phyloP scores from a whole-genome alignment of 2,888 invertebrate species.

The Agonopterix alstromeriana region DNA sequence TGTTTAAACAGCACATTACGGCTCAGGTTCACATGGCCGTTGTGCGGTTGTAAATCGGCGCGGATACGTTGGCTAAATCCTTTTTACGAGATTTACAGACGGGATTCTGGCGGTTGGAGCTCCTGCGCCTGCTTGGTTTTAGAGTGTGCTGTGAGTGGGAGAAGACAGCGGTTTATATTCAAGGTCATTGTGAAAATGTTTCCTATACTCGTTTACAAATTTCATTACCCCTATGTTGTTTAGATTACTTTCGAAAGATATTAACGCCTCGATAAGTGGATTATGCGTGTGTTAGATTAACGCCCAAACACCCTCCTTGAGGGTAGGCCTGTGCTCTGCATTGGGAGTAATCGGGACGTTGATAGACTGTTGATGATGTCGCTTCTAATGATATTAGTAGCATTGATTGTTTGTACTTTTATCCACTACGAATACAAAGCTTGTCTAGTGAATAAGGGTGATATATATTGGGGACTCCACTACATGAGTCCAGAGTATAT shows the following conservation, averaged over 20 bases:
- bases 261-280: background rate
- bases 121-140: slow-evolving; percentile 43
- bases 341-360: background rate
- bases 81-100: slow-evolving; percentile 69
- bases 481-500: too few species aligned
- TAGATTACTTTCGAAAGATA: background rate
- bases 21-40: slow-evolving; percentile 13
- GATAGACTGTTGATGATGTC: background rate
- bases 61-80: slow-evolving; percentile 63
- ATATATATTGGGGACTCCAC: too few species aligned
- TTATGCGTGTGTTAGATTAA: too few species aligned
- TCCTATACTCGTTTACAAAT: background rate
- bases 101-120: slow-evolving; percentile 47
- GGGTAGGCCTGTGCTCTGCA: too few species aligned
- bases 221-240: background rate
- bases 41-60: slow-evolving; percentile 61
- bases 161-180: background rate
- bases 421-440: too few species aligned
- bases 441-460: too few species aligned
- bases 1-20: too few species aligned
- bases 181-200: background rate
- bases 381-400: too few species aligned
- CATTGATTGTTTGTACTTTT: too few species aligned
- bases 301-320: background rate
- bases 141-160: slow-evolving; percentile 3